phyloP scores from a whole-genome alignment of 1,140 invertebrate genomes.

The Bombus terrestris region DNA sequence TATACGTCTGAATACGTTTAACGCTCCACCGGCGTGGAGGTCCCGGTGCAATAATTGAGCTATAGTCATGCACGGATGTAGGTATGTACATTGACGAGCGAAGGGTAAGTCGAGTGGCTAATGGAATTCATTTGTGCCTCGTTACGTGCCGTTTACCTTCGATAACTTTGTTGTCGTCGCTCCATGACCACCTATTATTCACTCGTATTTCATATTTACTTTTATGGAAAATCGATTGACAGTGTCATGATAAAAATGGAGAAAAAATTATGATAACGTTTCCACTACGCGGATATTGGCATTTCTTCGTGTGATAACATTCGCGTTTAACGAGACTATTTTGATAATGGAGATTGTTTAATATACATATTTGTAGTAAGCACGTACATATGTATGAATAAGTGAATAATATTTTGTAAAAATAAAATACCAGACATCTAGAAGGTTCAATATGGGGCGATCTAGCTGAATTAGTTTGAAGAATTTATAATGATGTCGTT shows the following conservation, averaged over 20 bases:
- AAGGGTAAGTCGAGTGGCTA: slow-evolving; percentile 41
- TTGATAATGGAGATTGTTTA: not conserved
- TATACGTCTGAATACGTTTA: slow-evolving; percentile 60
- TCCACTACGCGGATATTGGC: not conserved
- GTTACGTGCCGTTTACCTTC: slow-evolving; percentile 33
- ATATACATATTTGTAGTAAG: too few relatives aligned
- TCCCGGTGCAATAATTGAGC: slow-evolving; percentile 57
- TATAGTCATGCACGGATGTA: slow-evolving; percentile 20
- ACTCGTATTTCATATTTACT: not conserved
- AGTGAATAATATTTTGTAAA: not conserved
- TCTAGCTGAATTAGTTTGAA: not conserved
- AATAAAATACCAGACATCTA: not conserved
- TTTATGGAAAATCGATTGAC: not conserved
- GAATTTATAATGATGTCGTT: not conserved
- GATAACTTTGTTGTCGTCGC: not conserved
- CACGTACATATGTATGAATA: too few relatives aligned
- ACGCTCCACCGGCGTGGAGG: slow-evolving; percentile 36
- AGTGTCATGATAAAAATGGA: not conserved
- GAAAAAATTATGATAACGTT: not conserved
- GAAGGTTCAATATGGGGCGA: too few relatives aligned
- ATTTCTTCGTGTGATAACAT: not conserved
- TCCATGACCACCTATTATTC: not conserved
- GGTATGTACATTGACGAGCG: slow-evolving; percentile 19
- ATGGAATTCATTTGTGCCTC: slow-evolving; percentile 52
- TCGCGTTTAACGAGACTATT: not conserved